Conservation (phyloP, 2,888 invertebrate species). For the Cerastoderma edule region DNA sequence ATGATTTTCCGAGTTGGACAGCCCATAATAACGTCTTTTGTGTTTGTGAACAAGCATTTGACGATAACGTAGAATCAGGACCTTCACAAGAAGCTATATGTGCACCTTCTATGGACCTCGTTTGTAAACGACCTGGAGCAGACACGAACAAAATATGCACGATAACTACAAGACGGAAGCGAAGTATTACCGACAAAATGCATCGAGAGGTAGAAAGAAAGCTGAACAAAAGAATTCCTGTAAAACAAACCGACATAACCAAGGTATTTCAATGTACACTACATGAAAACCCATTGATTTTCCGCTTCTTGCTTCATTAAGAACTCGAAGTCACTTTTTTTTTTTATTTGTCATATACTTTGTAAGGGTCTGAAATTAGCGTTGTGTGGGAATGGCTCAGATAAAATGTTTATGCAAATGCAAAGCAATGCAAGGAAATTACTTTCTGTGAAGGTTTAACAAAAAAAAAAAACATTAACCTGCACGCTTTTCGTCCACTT, state of each 20-base stretch:
- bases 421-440: background rate
- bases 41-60: conserved; percentile 19
- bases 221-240: background rate
- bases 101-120: background rate
- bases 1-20: background rate
- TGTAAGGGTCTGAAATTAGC: background rate
- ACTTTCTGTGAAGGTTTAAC: too few species aligned
- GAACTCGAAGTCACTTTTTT: too few species aligned
- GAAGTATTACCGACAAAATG: background rate
- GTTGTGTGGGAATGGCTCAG: background rate
- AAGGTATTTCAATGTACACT: too few species aligned
- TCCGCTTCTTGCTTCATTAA: too few species aligned
- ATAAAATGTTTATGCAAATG: background rate
- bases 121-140: background rate
- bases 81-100: background rate
- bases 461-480: too few species aligned
- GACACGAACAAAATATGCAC: background rate
- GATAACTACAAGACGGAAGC: background rate
- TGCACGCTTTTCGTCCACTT: too few species aligned
- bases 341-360: background rate
- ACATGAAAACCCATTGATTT: too few species aligned
- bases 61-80: background rate
- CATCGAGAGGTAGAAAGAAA: background rate
- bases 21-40: conserved; percentile 4
- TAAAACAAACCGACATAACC: background rate